phyloP scores from a whole-genome alignment of 2,888 invertebrate species.

The Macaria notata region DNA sequence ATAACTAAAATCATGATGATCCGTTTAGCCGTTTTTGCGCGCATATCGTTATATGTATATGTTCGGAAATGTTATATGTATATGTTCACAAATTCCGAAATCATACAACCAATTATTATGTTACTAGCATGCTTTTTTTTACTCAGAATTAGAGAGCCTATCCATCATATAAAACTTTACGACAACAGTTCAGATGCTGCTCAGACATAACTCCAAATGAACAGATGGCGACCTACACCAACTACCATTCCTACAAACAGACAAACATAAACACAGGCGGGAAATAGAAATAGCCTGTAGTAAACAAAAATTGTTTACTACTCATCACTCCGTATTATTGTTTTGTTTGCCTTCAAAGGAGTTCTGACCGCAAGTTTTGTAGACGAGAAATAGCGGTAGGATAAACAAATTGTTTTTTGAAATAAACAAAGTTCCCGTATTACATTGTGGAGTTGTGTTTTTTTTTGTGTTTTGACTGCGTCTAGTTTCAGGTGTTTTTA shows the following conservation, averaged over 20 bases:
- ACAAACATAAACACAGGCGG: slow-evolving; percentile 29
- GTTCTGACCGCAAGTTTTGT: slow-evolving; percentile 12
- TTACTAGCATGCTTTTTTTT: no score
- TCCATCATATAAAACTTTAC: slow-evolving; percentile 32
- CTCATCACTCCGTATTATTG: slow-evolving; percentile 25
- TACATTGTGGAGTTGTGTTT: background rate
- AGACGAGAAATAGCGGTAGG: slow-evolving; percentile 3
- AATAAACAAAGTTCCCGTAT: slow-evolving; percentile 6
- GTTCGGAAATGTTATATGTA: no score
- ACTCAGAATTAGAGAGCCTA: background rate
- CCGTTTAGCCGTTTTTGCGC: no score
- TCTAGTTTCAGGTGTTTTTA: background rate
- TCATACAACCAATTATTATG: no score
- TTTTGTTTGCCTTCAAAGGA: slow-evolving; percentile 30
- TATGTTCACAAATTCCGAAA: no score
- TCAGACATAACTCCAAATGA: slow-evolving; percentile 26
- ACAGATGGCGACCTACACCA: slow-evolving; percentile 36
- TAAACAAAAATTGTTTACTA: slow-evolving; percentile 60
- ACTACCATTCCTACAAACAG: slow-evolving; percentile 20
- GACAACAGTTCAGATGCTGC: slow-evolving; percentile 32
- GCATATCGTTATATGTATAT: no score
- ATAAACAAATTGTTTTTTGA: slow-evolving; percentile 13
- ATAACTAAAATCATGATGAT: no score
- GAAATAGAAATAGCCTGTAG: slow-evolving; percentile 48
- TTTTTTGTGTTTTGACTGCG: slow-evolving; percentile 1